Evolutionary conservation across 53 echinoderm and acorn worm species (phyloP).

Genomic region (Luidia sarsii): DNA sequence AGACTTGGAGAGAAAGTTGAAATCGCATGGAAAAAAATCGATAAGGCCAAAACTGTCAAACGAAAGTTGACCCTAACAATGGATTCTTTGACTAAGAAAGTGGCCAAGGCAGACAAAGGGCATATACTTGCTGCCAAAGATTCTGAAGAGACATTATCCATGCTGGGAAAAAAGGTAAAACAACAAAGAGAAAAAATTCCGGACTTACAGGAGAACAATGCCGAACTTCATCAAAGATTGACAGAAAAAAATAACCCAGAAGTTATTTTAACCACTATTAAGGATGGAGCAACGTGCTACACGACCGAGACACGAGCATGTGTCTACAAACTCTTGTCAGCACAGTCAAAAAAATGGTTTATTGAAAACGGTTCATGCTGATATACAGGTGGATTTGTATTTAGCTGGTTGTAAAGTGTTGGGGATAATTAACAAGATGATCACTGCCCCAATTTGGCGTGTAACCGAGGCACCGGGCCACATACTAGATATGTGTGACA

Average conservation of each 20-base stretch:
- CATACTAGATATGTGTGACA: slow-evolving; percentile 4
- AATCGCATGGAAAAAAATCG: too few species aligned
- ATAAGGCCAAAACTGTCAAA: too few species aligned
- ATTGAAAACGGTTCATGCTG: slow-evolving; percentile 22
- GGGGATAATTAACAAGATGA: slow-evolving; percentile 27
- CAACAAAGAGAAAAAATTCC: slow-evolving; percentile 3
- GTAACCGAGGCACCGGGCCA: slow-evolving; percentile 1
- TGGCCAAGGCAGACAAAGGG: too few species aligned
- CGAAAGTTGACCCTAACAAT: too few species aligned
- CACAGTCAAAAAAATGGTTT: slow-evolving; percentile 8
- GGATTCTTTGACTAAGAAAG: background rate
- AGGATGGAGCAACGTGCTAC: background rate
- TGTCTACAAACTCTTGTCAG: background rate
- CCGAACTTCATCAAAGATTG: background rate
- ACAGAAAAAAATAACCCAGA: background rate
- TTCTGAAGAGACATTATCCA: too few species aligned
- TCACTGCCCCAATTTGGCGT: slow-evolving; percentile 31
- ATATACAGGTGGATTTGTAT: background rate
- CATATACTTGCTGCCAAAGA: too few species aligned
- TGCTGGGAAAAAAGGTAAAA: background rate
- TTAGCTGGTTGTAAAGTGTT: slow-evolving; percentile 25
- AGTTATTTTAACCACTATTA: background rate
- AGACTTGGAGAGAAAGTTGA: too few species aligned
- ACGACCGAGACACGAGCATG: background rate
- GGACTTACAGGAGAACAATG: background rate